A percentile compares a stretch with the other conserved stretches of the same genome.
These are phyloP conservation scores for Pachycephus smyrnensis DNA, from an alignment of 2,888 invertebrate species.

Conservation along the genomic window DNA sequence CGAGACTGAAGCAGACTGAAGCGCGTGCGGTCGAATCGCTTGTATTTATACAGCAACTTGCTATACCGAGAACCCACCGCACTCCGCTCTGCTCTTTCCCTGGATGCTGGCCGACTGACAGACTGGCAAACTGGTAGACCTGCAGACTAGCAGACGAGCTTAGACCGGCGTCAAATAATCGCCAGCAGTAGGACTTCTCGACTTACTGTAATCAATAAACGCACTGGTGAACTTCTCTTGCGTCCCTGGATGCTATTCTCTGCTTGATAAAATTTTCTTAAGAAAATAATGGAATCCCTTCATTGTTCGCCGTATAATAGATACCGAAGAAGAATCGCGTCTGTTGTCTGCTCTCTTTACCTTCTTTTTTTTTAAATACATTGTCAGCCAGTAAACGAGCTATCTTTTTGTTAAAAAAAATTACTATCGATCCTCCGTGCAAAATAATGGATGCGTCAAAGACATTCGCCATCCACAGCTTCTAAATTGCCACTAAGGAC, in stretches of 20 bases:
- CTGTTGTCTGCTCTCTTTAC: neutral
- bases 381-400: no score
- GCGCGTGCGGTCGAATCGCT: constrained; percentile 53
- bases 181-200: neutral
- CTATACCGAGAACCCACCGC: neutral
- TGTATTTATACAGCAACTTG: constrained; percentile 59
- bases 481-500: neutral
- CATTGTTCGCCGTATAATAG: neutral
- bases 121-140: neutral
- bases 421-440: neutral
- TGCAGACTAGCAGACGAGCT: neutral
- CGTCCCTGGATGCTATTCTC: neutral
- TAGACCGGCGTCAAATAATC: neutral
- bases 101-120: neutral
- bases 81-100: neutral
- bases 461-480: no score
- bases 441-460: neutral
- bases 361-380: neutral
- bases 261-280: neutral
- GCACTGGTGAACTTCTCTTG: neutral
- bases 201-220: neutral
- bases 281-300: neutral
- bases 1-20: constrained; percentile 28
- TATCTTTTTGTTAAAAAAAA: neutral
- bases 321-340: neutral